phyloP scores from a whole-genome alignment of 2,888 invertebrate species.

The Leucania comma region DNA sequence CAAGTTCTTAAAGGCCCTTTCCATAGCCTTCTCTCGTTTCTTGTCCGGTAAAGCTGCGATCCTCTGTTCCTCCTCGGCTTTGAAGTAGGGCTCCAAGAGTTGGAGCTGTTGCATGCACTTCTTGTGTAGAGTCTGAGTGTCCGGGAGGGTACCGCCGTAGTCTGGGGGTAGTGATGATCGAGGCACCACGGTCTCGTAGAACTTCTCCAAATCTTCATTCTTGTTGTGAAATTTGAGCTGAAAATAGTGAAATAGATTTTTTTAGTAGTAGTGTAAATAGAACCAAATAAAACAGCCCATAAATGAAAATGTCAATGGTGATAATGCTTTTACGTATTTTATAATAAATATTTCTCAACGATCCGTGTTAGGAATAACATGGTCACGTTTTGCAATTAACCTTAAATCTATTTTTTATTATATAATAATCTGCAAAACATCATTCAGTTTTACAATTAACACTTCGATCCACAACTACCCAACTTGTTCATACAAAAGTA shows the following conservation, averaged over 20 bases:
- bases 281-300: background rate
- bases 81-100: slow-evolving; percentile 81
- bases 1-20: slow-evolving; percentile 93
- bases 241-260: slow-evolving; percentile 50
- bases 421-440: background rate
- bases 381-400: slow-evolving; percentile 14
- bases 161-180: slow-evolving; percentile 91
- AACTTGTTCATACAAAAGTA: no score
- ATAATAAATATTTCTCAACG: background rate
- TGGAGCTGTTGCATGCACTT: slow-evolving; percentile 83
- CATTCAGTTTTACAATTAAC: background rate
- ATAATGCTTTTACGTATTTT: background rate
- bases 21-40: slow-evolving; percentile 90
- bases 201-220: slow-evolving; percentile 89
- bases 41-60: slow-evolving; percentile 82
- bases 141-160: slow-evolving; percentile 91
- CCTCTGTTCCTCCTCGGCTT: slow-evolving; percentile 84
- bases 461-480: no score
- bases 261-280: background rate
- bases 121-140: slow-evolving; percentile 84
- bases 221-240: slow-evolving; percentile 92
- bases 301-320: background rate
- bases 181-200: slow-evolving; percentile 90
- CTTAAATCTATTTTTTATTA: slow-evolving; percentile 3
- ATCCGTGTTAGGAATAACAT: background rate